Evolutionary conservation across 2,113 vertebrate genomes (phyloP).

Genomic region (Podarcis muralis): DNA sequence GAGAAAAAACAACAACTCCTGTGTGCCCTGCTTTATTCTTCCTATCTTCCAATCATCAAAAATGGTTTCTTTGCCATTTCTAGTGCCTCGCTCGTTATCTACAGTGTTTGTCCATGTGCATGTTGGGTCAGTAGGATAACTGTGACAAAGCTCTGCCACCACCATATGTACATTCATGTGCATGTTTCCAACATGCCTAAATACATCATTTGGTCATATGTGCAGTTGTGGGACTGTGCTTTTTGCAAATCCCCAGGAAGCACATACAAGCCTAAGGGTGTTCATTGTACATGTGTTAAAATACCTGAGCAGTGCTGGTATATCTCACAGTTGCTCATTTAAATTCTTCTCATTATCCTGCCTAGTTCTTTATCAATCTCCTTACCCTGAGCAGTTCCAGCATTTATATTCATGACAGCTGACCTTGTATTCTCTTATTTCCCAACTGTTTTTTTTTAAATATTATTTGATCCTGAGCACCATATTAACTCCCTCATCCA

Average conservation of each 20-base stretch:
- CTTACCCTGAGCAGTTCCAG: background rate
- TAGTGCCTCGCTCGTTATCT: background rate
- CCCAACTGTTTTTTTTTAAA: background rate
- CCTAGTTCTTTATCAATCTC: background rate
- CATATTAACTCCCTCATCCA: background rate
- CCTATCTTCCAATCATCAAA: background rate
- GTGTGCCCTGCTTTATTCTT: background rate
- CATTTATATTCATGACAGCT: background rate
- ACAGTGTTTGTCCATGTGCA: background rate
- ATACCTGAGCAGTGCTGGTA: background rate
- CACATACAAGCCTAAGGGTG: background rate
- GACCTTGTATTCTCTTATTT: background rate
- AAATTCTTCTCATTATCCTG: background rate
- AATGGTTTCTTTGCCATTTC: background rate
- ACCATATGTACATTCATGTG: background rate
- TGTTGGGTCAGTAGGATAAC: background rate
- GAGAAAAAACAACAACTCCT: too few species aligned
- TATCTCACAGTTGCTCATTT: background rate
- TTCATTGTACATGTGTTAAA: background rate
- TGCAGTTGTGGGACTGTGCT: background rate
- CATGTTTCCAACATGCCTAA: background rate
- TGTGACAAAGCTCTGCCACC: background rate
- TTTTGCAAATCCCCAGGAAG: background rate
- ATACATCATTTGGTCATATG: background rate
- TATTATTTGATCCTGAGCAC: background rate